Base-by-base conservation (phyloP, 2,113 vertebrate genomes). In the Isurus oxyrinchus region DNA sequence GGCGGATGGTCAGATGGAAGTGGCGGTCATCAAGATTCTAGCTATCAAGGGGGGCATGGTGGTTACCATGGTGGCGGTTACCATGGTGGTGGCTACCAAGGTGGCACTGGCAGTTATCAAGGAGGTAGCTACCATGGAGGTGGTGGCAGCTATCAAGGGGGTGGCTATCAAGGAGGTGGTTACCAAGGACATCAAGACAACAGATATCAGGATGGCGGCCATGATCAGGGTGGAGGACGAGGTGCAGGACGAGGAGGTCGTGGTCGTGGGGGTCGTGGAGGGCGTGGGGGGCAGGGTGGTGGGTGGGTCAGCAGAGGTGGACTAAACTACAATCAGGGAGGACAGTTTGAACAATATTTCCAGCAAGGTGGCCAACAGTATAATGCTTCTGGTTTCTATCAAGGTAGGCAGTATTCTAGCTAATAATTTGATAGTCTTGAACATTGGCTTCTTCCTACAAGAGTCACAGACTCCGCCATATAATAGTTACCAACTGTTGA, bases 331-430 rank as follows among this genome's bases (percentile, higher is more conserved):
- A 99, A 98, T 97, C 99, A 99, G 97, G 99, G 99, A 31, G 99
- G 99, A 96, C 99, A 99, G 49, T 99, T 99, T 98, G 99, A 99
- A 98, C 99, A 99, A 98, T 99, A 99, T 97, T 99, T 99, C 98
- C 99, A 99, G 96, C 99, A 99, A 5, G 99, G 99, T n/a, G 99
- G 99, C 72, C 99, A 99, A 96, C 99, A 99, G 96, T 99, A 99
- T 97, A 99, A 97, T 97, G 99, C 99, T 0, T 98, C 99, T 96
- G 99, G 99, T 96, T 99, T 99, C 97, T 98, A 98, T 97, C 99
- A 99, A 97, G 98, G 98, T 97, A 98, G 98, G 97, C 98, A 99
- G 96, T 99, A 99, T 96, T 98, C 98, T 5, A 99, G 99, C 97
- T 99, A 98, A 99, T 98, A 86, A 7, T 76, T 59, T 53, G 2